phyloP scores from a whole-genome alignment of 2,113 vertebrate genomes.

The Nesogale talazaci region DNA sequence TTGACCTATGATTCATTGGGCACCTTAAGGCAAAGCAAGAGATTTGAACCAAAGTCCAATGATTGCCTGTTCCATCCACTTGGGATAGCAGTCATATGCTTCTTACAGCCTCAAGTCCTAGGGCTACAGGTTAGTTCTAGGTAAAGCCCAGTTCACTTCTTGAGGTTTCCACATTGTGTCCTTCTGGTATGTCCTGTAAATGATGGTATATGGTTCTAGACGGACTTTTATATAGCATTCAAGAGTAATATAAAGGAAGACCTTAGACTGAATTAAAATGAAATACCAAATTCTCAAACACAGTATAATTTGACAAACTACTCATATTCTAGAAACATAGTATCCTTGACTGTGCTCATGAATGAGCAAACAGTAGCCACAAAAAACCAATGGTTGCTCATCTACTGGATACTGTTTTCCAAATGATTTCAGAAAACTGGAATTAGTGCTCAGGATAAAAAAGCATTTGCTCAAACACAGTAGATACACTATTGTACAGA shows the following conservation, averaged over 20 bases:
- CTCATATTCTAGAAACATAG: background rate
- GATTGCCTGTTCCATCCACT: too few relatives aligned
- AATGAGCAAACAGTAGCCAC: background rate
- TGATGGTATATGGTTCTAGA: too few relatives aligned
- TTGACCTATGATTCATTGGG: too few relatives aligned
- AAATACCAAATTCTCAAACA: background rate
- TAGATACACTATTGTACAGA: background rate
- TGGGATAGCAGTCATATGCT: too few relatives aligned
- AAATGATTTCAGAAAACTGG: background rate
- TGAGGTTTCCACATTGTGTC: too few relatives aligned
- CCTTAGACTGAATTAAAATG: background rate
- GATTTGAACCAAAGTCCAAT: too few relatives aligned
- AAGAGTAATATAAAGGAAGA: background rate
- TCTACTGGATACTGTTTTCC: background rate
- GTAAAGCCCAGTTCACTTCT: too few relatives aligned
- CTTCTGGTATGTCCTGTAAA: too few relatives aligned
- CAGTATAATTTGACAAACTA: background rate
- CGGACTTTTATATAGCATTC: background rate
- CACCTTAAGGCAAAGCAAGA: too few relatives aligned
- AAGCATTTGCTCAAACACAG: background rate
- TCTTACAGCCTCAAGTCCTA: too few relatives aligned
- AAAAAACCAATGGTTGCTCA: background rate
- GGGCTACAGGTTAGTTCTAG: too few relatives aligned
- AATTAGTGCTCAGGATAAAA: background rate
- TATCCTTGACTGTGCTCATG: background rate